Conservation (phyloP, 2,888 invertebrate species). For the Clepsis dumicolana region DNA sequence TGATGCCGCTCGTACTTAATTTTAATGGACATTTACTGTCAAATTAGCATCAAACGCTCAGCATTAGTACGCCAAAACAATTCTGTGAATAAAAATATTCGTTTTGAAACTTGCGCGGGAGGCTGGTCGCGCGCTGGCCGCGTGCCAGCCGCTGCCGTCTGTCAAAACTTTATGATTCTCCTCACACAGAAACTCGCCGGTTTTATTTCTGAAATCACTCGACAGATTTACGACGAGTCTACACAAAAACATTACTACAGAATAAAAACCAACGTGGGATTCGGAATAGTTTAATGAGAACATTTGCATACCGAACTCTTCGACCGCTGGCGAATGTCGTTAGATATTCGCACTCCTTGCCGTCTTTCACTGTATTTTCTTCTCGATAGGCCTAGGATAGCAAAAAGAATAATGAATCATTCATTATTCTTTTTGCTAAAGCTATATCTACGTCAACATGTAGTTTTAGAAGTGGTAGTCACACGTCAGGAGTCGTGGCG, state of each 20-base stretch:
- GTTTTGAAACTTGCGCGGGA: background rate
- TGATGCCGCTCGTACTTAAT: constrained; percentile 16
- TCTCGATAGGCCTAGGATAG: constrained; percentile 27
- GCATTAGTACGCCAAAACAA: constrained; percentile 24
- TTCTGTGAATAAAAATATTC: constrained; percentile 23
- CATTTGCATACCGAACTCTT: constrained; percentile 17
- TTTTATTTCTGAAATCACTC: constrained; percentile 54
- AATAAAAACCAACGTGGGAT: constrained; percentile 27
- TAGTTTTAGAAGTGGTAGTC: background rate
- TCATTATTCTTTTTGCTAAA: constrained; percentile 7
- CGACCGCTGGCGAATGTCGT: background rate
- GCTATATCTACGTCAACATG: constrained; percentile 12
- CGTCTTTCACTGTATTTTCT: background rate
- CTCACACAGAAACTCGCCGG: constrained; percentile 43
- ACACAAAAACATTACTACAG: constrained; percentile 31
- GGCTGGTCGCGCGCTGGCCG: constrained; percentile 42
- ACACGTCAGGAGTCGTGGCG: constrained; percentile 10
- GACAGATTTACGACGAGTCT: constrained; percentile 49
- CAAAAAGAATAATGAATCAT: constrained; percentile 31
- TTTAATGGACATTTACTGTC: constrained; percentile 37
- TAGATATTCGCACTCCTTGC: background rate
- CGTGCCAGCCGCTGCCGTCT: constrained; percentile 43
- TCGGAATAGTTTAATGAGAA: constrained; percentile 27
- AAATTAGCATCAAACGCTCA: constrained; percentile 38
- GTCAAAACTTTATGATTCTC: constrained; percentile 48